These are phyloP conservation scores for Myoxocephalus aenaeus DNA, from an alignment of 2,797 vertebrate genomes.

Conservation along the genomic window DNA sequence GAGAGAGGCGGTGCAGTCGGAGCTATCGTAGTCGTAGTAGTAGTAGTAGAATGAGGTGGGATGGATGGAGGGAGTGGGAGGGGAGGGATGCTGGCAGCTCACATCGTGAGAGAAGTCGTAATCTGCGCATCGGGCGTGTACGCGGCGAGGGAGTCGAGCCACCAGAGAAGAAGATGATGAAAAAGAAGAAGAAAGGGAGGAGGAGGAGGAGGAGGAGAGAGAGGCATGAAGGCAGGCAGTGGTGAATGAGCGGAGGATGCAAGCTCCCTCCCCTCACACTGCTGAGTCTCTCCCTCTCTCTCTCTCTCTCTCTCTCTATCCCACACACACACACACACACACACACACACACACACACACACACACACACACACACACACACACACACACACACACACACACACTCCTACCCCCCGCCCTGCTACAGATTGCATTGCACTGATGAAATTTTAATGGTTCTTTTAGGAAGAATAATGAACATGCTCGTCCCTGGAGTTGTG, in stretches of 20 bases:
- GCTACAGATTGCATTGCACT: conserved; percentile 84
- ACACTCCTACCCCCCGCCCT: conserved; percentile 71
- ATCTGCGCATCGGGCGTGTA: conserved; percentile 53
- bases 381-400: conserved; percentile 38
- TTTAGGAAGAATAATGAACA: conserved; percentile 89
- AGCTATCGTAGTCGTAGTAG: conserved; percentile 20
- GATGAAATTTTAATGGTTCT: conserved; percentile 91
- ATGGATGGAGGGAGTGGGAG: conserved; percentile 19
- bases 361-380: conserved; percentile 22
- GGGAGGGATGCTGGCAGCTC: conserved; percentile 55
- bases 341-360: conserved; percentile 42
- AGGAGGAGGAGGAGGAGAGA: conserved; percentile 51
- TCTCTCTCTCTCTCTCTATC: too few species aligned
- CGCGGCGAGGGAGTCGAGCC: conserved; percentile 47
- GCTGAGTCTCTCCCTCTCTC: conserved; percentile 45
- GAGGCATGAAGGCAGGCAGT: conserved; percentile 65
- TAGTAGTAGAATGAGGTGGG: conserved; percentile 40
- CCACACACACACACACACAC: conserved; percentile 45
- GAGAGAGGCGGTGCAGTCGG: conserved; percentile 18
- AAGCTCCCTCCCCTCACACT: conserved; percentile 56
- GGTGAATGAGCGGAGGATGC: conserved; percentile 73
- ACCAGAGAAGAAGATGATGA: conserved; percentile 59
- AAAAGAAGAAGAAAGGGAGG: conserved; percentile 27
- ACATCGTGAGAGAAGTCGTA: conserved; percentile 59
- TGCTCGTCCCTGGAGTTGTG: conserved; percentile 80